phyloP scores from a whole-genome alignment of 2,888 invertebrate species.

The Antheraea yamamai region DNA sequence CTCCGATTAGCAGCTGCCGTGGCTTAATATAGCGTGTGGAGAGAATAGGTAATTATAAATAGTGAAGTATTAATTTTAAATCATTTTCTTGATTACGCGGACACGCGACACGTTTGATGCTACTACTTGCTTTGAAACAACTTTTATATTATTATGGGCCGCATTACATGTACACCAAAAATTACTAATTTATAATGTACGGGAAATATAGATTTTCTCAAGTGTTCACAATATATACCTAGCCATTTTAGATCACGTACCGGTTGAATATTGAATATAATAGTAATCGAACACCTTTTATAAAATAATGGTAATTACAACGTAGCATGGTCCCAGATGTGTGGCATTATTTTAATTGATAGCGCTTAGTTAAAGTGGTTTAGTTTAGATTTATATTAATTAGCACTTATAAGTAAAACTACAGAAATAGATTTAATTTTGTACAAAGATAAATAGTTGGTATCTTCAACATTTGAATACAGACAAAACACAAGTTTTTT shows the following conservation, averaged over 20 bases:
- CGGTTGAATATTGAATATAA: neutral
- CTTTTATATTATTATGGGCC: neutral
- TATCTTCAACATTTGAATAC: neutral
- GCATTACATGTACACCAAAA: neutral
- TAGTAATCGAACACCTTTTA: neutral
- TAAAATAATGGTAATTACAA: neutral
- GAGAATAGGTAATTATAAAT: slow-evolving; percentile 9
- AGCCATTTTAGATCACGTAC: neutral
- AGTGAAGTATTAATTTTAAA: neutral
- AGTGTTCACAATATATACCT: neutral
- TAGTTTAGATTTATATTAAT: neutral
- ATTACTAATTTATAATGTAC: neutral
- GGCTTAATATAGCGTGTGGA: neutral
- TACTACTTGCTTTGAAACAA: neutral
- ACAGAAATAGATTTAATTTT: neutral
- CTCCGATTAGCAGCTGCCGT: slow-evolving; percentile 11
- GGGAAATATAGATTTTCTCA: neutral
- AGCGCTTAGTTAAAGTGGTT: neutral
- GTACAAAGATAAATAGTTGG: neutral
- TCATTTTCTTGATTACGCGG: neutral
- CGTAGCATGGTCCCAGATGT: neutral
- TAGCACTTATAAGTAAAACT: neutral
- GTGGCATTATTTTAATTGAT: neutral
- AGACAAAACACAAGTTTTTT: neutral
- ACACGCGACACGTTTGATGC: neutral